Conservation (phyloP, 2,113 vertebrate genomes). For the Protobothrops mucrosquamatus region DNA sequence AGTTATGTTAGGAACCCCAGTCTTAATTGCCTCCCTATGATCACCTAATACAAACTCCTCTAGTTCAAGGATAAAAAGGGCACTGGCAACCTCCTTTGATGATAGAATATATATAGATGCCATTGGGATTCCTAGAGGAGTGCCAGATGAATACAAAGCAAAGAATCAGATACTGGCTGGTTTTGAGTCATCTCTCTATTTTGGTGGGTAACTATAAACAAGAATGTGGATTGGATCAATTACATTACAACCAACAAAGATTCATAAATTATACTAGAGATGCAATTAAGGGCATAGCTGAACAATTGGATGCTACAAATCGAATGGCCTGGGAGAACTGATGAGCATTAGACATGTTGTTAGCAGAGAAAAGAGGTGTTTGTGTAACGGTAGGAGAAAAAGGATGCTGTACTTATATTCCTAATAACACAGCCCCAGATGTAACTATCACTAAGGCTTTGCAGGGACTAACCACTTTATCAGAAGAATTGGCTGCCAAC, state of each 20-base stretch:
- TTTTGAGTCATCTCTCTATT: background rate
- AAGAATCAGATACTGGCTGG: background rate
- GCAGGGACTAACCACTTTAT: background rate
- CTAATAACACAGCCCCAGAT: background rate
- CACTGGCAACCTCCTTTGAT: background rate
- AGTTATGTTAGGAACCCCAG: too few relatives aligned
- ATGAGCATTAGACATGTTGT: background rate
- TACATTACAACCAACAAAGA: slow-evolving; percentile 19
- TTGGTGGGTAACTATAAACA: slow-evolving; percentile 13
- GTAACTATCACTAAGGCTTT: background rate
- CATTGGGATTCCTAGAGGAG: slow-evolving; percentile 3
- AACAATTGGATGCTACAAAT: background rate
- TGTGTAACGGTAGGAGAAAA: background rate
- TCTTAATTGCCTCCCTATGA: too few relatives aligned
- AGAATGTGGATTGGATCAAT: slow-evolving; percentile 29
- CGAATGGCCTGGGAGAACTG: background rate
- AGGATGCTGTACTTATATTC: background rate
- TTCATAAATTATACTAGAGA: background rate
- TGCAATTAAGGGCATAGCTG: background rate
- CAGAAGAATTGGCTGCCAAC: background rate
- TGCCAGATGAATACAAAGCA: slow-evolving; percentile 18
- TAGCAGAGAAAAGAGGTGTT: background rate
- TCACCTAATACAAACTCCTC: too few relatives aligned
- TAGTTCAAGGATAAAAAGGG: too few relatives aligned
- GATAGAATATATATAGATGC: slow-evolving; percentile 29